Evolutionary conservation across 2,113 vertebrate genomes (phyloP).

Genomic region (Hassar affinis): DNA sequence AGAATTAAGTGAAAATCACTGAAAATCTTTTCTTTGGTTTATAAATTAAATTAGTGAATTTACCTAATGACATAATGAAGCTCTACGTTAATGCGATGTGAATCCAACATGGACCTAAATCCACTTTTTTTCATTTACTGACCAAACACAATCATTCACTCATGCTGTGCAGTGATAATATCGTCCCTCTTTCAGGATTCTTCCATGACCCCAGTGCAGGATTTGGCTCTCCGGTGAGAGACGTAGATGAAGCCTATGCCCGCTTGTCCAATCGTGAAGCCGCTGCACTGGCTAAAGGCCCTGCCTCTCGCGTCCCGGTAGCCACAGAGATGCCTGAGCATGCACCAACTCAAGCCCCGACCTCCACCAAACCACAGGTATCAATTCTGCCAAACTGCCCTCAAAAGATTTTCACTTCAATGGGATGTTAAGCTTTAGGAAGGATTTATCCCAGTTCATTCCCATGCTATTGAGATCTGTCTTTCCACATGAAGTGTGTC

Average conservation of each 20-base stretch:
- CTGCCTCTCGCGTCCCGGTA: constrained; percentile 65
- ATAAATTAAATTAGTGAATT: neutral
- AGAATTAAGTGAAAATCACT: no score
- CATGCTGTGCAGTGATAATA: neutral
- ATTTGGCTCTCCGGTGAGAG: constrained; percentile 77
- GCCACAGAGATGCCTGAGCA: constrained; percentile 78
- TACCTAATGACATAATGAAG: neutral
- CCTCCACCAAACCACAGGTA: constrained; percentile 85
- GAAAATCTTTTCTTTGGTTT: no score
- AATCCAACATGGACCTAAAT: neutral
- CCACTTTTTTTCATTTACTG: constrained; percentile 7
- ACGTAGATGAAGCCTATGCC: constrained; percentile 52
- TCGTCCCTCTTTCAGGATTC: constrained; percentile 69
- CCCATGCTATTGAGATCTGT: neutral
- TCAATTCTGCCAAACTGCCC: constrained; percentile 42
- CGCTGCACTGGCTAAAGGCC: constrained; percentile 59
- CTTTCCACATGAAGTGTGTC: constrained; percentile 30
- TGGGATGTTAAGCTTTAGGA: constrained; percentile 12
- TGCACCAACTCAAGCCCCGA: constrained; percentile 76
- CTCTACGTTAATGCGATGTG: neutral
- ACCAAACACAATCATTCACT: neutral
- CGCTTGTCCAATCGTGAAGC: constrained; percentile 54
- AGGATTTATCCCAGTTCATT: constrained; percentile 26
- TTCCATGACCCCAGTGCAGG: constrained; percentile 63
- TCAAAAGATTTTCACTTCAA: constrained; percentile 37